Conservation (phyloP, 1,140 invertebrate species). For the Drosophila micromelanica region DNA sequence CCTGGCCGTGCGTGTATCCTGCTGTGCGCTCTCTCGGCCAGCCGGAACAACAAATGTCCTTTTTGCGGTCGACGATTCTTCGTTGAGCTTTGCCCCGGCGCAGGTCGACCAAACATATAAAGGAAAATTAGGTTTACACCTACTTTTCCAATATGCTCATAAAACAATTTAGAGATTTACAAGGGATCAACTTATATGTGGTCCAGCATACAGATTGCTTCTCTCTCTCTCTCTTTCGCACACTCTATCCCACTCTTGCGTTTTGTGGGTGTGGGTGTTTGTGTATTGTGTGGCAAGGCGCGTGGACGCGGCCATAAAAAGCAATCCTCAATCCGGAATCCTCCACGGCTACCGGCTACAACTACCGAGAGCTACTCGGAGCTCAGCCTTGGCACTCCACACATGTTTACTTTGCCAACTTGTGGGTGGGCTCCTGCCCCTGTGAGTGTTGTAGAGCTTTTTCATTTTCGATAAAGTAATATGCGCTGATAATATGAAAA, state of each 20-base stretch:
- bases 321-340: conserved; percentile 43
- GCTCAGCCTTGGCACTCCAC: conserved; percentile 33
- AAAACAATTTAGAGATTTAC: conserved; percentile 83
- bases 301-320: conserved; percentile 47
- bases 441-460: conserved; percentile 26
- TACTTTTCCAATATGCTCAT: conserved; percentile 75
- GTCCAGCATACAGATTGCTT: conserved; percentile 28
- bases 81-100: conserved; percentile 26
- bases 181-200: conserved; percentile 69
- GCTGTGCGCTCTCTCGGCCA: conserved; percentile 45
- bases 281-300: conserved; percentile 47
- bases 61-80: conserved; percentile 40
- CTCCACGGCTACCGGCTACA: conserved; percentile 25
- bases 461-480: conserved; percentile 79
- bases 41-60: conserved; percentile 66
- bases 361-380: conserved; percentile 18
- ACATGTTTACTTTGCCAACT: conserved; percentile 68
- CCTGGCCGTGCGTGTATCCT: conserved; percentile 40
- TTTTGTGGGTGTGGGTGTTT: conserved; percentile 33
- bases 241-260: neutral
- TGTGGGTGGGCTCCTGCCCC: neutral
- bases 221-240: conserved; percentile 1
- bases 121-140: conserved; percentile 82
- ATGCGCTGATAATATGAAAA: conserved; percentile 80
- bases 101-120: conserved; percentile 51